Percentiles rank a stretch among this genome's conserved stretches.
Conservation (phyloP, 2,113 vertebrate genomes). For the Copsychus sechellarum region DNA sequence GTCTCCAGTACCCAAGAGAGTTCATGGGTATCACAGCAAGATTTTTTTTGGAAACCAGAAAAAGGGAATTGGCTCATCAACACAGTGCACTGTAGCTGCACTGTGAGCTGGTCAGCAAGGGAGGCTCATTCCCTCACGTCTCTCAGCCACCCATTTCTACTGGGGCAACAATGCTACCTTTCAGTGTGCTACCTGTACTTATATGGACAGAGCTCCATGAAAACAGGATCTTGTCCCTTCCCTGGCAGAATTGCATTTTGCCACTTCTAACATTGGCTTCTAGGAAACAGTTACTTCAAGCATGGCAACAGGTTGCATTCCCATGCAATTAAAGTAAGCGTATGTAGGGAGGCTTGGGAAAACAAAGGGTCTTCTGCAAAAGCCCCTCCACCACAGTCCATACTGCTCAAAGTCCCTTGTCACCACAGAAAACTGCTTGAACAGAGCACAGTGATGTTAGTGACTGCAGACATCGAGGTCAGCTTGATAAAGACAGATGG, state of each 20-base stretch:
- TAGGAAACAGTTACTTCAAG: neutral
- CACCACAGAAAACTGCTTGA: neutral
- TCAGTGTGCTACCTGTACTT: neutral
- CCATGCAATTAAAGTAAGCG: neutral
- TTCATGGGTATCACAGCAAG: neutral
- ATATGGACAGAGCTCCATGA: neutral
- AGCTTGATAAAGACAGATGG: neutral
- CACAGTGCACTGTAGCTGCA: rapidly evolving
- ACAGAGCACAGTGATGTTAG: neutral
- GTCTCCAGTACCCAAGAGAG: neutral
- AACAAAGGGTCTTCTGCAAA: neutral
- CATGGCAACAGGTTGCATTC: neutral
- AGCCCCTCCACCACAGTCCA: neutral
- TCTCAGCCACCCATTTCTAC: neutral
- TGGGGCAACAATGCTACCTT: neutral
- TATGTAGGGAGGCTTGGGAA: neutral
- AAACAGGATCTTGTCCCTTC: neutral
- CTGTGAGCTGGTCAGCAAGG: neutral
- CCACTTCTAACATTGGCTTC: neutral
- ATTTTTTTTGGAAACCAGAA: neutral
- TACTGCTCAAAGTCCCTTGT: neutral
- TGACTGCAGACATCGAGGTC: neutral
- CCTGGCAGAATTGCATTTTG: neutral
- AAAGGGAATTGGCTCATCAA: neutral
- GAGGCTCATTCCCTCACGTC: rapidly evolving